phyloP scores from a whole-genome alignment of 2,113 vertebrate genomes.

The Paramormyrops kingsleyae region DNA sequence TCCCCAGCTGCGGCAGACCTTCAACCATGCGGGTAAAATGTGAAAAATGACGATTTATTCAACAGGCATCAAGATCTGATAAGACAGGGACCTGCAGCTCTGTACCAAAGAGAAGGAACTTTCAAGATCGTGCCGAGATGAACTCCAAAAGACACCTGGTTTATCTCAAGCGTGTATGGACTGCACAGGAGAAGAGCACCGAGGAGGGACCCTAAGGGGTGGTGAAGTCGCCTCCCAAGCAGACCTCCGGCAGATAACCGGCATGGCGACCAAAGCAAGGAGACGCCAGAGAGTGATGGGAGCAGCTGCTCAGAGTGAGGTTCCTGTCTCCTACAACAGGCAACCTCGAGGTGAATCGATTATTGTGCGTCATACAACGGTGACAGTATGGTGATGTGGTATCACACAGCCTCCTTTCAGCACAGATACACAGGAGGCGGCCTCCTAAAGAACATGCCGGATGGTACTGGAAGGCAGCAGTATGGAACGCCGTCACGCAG shows the following conservation, averaged over 20 bases:
- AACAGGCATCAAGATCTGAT: not conserved
- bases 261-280: not conserved
- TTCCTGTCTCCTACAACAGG: not conserved
- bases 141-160: not conserved
- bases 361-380: not conserved
- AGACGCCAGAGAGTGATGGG: not conserved
- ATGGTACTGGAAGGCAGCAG: not conserved
- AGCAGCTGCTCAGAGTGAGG: not conserved
- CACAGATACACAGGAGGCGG: not conserved
- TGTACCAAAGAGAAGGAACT: not conserved
- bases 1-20: not conserved
- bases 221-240: too few species aligned
- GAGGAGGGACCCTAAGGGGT: not conserved
- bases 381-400: not conserved
- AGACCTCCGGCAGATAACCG: not conserved
- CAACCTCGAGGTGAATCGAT: not conserved
- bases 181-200: not conserved
- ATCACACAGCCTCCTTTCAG: not conserved
- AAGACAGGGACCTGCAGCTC: not conserved
- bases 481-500: not conserved
- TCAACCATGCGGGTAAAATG: not conserved
- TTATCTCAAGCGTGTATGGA: not conserved
- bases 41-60: not conserved
- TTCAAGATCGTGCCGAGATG: not conserved
- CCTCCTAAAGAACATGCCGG: not conserved